Evolutionary conservation across 2,888 invertebrate genomes (phyloP), one percentile per base, ranked within the genome.

Genomic region (Rhorus exstirpatorius): DNA sequence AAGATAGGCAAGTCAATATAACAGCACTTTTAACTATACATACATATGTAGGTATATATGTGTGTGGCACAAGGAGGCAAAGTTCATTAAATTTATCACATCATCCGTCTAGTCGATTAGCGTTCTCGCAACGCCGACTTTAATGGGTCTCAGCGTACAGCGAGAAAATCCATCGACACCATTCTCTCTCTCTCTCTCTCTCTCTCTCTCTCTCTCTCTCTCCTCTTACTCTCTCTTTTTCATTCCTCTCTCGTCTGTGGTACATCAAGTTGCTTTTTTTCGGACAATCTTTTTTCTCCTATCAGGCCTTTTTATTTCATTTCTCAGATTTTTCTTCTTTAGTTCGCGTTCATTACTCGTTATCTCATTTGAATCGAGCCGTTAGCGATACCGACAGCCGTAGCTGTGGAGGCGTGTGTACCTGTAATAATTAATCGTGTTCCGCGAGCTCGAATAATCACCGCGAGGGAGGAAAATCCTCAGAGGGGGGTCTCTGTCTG

Each of bases 381-480:
- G 72, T 68, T 78, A 74, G 55, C 61, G 49, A 78, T 77, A 70
- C 81, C 81, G 77, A 81, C 71, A 72, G 44, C 24, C 77, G 38
- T 21, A 63, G 24, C 75, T 49, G 70, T 65, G 65, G 65, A 71
- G 65, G 51, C 76, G 58, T 24, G 53, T 51, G 7, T 10, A 51
- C 26, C 21, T 63, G 24, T 24, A 26, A 72, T 71, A 51, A 72
- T 41, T 53, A 55, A 80, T 41, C 63, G 24, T 38, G 55, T 55
- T 24, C 49, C 10, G 0, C 14, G n/a, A 6, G 44, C 38, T 1
- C 51, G 51, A 67, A 19, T 19, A n/a, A 67, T 49, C 44, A 44
- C 26, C 41, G 55, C 14, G 41, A 17, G 1, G 3, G 31, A 14
- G 17, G 14, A 31, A 31, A 14, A 51, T 26, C 21, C 24, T 61